Evolutionary conservation across 1,140 invertebrate genomes (phyloP), one percentile per base, ranked within the genome.

Genomic region (Anoplophora glabripennis): DNA sequence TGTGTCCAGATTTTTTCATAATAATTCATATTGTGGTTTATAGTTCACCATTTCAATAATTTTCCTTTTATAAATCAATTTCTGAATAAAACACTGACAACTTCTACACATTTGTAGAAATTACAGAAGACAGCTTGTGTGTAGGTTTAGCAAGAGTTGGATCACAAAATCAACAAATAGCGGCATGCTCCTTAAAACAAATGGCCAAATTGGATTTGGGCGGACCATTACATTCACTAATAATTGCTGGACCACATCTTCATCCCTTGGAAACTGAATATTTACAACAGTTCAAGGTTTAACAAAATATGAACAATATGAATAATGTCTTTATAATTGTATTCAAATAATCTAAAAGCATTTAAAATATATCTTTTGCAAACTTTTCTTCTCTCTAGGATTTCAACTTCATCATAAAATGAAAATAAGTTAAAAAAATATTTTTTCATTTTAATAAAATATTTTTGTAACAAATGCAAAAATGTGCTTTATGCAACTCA

Each of bases 211-310:
- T 79, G n/a, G 88, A 98, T 76, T 76, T 99, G 48, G 97, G 97
- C 12, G 76, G 79, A 18, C 96, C 97, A 15, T 80, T 99, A 40
- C 97, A 99, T 79, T 98, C 92, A 46, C 77, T 99, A 4, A 86
- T 99, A 15, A 90, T 99, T 71, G 83, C 87, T 58, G 85, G 85
- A 42, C 86, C 88, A 45, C 78, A 84, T 54, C 78, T 97, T 68
- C 95, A 98, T 83, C 92, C 93, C n/a, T 76, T 98, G 7, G 96
- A 99, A 81, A 69, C 80, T 47, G 93, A 97, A 72, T 96, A 91
- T 83, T 75, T 98, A 37, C 71, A 79, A 60, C 83, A 88, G 65
- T 87, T 85, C 73, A 69, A 59, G 64, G 7, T 41, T 41, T 41
- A 12, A 4, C 37, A 4, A 38, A 38, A 12, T 38, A 38, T 38